These are phyloP conservation scores for Chanos chanos DNA, from an alignment of 2,797 vertebrate species.

Conservation along the genomic window DNA sequence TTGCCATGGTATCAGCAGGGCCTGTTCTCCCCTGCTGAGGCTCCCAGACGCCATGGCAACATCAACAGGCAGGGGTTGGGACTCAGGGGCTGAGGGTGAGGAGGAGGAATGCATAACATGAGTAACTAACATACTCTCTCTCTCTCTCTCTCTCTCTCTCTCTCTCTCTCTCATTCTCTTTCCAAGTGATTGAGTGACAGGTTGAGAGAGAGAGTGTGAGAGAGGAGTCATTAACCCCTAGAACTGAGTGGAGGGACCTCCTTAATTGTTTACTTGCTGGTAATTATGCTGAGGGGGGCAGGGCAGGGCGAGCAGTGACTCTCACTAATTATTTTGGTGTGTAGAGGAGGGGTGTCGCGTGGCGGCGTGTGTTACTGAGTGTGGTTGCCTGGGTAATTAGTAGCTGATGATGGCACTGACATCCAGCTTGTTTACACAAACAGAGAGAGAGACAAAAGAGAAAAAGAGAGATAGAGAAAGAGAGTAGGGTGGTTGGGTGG, in stretches of 20 bases:
- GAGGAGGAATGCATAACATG: conserved; percentile 7
- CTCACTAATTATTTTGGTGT: conserved; percentile 50
- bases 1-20: conserved; percentile 49
- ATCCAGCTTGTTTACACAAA: conserved; percentile 52
- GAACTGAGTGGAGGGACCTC: conserved; percentile 32
- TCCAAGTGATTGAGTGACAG: conserved; percentile 14
- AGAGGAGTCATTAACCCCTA: conserved; percentile 39
- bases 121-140: conserved; percentile 23
- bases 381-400: conserved; percentile 52
- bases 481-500: conserved; percentile 1
- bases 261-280: conserved; percentile 48
- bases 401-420: conserved; percentile 42
- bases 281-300: conserved; percentile 45
- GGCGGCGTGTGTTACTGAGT: conserved; percentile 28
- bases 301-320: conserved; percentile 38
- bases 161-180: conserved; percentile 19
- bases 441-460: conserved; percentile 43
- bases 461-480: conserved; percentile 13
- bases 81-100: conserved; percentile 31
- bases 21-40: conserved; percentile 49
- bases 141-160: conserved; percentile 3
- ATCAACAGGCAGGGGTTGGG: conserved; percentile 48
- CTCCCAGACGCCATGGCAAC: conserved; percentile 55
- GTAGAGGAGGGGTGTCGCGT: conserved; percentile 41
- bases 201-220: conserved; percentile 15